phyloP scores from a whole-genome alignment of 2,888 invertebrate species.

The Aphodius sticticus region DNA sequence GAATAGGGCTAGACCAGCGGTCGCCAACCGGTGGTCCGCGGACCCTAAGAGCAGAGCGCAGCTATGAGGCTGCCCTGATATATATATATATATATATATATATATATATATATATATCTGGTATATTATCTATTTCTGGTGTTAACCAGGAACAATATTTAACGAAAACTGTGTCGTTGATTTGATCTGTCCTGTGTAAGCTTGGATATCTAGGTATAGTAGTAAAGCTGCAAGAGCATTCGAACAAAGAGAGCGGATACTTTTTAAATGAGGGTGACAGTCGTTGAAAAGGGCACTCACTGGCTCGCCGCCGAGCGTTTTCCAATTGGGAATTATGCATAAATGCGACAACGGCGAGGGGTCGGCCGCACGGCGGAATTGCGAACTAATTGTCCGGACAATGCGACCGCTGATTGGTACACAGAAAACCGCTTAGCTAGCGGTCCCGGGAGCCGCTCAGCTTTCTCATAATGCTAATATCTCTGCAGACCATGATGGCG shows the following conservation, averaged over 20 bases:
- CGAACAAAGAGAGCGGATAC: neutral
- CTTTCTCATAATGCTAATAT: slow-evolving; percentile 4
- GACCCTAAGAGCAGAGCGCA: too few relatives aligned
- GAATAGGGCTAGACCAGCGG: too few relatives aligned
- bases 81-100: too few relatives aligned
- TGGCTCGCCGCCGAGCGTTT: slow-evolving; percentile 4
- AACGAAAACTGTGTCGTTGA: neutral
- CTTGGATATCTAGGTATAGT: neutral
- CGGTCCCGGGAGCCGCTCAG: neutral
- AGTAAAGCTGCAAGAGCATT: neutral
- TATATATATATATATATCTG: too few relatives aligned
- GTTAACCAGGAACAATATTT: too few relatives aligned
- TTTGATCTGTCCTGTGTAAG: neutral
- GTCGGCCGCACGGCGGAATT: neutral
- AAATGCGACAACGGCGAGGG: slow-evolving; percentile 11
- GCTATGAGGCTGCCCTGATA: too few relatives aligned
- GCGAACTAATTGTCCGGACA: slow-evolving; percentile 21
- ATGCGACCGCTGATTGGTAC: slow-evolving; percentile 26
- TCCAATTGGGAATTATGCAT: slow-evolving; percentile 26
- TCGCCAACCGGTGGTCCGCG: too few relatives aligned
- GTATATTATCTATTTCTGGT: too few relatives aligned
- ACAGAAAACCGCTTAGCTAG: slow-evolving; percentile 22
- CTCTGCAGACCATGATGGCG: neutral
- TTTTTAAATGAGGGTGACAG: neutral
- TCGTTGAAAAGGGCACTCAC: slow-evolving; percentile 4